phyloP scores from a whole-genome alignment of 2,113 vertebrate species.

The Fregetta grallaria region DNA sequence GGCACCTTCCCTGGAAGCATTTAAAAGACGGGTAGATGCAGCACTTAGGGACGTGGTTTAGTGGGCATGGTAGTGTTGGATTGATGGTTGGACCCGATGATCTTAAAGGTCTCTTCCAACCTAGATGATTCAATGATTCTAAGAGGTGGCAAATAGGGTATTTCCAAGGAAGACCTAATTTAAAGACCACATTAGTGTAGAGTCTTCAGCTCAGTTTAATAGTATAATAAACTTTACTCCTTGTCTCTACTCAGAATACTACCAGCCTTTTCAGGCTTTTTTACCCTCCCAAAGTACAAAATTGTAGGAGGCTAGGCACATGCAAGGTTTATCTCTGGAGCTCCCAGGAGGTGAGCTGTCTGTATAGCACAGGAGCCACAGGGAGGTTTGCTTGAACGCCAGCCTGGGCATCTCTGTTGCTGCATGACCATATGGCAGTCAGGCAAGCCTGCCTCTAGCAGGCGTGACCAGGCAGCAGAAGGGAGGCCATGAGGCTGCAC shows the following conservation, averaged over 20 bases:
- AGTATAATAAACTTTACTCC: not conserved
- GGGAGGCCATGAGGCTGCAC: not conserved
- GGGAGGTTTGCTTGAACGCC: not conserved
- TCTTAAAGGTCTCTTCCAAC: too few species aligned
- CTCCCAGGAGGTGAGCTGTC: not conserved
- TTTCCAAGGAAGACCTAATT: not conserved
- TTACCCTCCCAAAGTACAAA: not conserved
- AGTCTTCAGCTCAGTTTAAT: not conserved
- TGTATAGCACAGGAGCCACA: fast-evolving
- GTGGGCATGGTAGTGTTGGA: too few species aligned
- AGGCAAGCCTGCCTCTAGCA: not conserved
- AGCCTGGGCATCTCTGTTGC: not conserved
- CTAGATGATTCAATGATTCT: too few species aligned
- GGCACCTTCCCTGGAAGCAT: too few species aligned
- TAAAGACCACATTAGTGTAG: not conserved
- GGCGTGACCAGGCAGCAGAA: not conserved
- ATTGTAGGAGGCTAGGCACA: not conserved
- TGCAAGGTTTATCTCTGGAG: not conserved
- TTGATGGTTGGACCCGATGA: too few species aligned
- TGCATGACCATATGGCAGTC: fast-evolving
- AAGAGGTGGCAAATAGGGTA: not conserved
- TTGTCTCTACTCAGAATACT: not conserved
- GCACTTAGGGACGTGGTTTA: too few species aligned
- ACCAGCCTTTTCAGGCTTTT: not conserved
- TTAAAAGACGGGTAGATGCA: too few species aligned